A percentile compares a stretch with the other conserved stretches of the same genome.
phyloP scores from a whole-genome alignment of 2,113 vertebrate genomes.

The Catagonus wagneri region DNA sequence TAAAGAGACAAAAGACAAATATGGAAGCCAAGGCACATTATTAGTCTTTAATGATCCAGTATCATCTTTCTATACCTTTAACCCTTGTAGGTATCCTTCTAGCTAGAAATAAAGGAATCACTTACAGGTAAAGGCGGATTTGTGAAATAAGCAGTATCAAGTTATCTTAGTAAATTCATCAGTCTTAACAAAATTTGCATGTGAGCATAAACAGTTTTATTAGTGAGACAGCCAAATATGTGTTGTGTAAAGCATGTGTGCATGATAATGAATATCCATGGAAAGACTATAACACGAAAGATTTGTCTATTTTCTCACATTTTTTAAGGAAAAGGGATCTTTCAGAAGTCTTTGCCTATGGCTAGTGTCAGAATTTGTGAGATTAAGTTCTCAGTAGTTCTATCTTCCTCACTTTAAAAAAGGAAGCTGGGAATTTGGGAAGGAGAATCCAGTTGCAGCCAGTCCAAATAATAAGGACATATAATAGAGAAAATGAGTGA shows the following conservation, averaged over 20 bases:
- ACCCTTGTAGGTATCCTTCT: background rate
- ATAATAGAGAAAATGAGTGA: background rate
- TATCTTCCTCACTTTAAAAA: constrained; percentile 9
- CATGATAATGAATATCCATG: background rate
- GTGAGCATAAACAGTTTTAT: background rate
- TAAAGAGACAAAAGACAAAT: constrained; percentile 15
- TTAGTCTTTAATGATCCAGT: background rate
- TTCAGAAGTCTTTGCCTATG: background rate
- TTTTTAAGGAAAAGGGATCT: constrained; percentile 1
- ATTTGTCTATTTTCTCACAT: background rate
- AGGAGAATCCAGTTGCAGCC: background rate
- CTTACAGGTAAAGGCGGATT: background rate
- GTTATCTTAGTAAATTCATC: background rate
- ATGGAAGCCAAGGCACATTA: background rate
- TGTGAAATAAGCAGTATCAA: background rate
- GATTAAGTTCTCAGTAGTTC: background rate
- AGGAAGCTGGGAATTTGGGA: background rate
- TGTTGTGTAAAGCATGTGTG: background rate
- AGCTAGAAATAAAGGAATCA: background rate
- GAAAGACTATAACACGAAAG: background rate
- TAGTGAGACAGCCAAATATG: background rate
- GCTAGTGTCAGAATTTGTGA: background rate
- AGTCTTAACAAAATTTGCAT: background rate
- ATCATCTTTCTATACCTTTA: background rate
- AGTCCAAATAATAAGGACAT: background rate